Base-by-base conservation (phyloP, 23 tunicate species). In the Corella eumyota region DNA sequence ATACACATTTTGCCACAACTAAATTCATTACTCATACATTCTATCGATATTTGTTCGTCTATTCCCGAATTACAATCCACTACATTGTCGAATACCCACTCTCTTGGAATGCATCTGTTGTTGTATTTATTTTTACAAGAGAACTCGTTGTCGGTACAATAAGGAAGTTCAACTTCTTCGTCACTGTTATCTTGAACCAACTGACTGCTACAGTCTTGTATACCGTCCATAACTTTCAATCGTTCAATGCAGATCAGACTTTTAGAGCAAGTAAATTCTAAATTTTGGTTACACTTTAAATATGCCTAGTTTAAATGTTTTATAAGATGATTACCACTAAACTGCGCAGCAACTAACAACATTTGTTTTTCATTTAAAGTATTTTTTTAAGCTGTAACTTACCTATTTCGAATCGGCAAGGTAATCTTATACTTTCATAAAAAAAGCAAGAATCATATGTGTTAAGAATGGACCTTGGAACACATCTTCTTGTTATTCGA, bases 31-130 rank as follows among this genome's bases (percentile, higher is more conserved):
- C 15, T 30, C 24, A 44, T 32, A n/a, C n/a, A n/a, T 1, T 2
- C 25, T 17, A 60, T 5, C 1, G 44, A 32, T 33, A 2, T 19
- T n/a, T 29, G 2, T 32, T 60, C 45, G 45, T 60, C 65, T 23
- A 27, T 19, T 6, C 65, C 45, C 29, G 32, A 22, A 5, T 33
- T 6, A 13, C 65, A 60, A 34, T 60, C 65, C 15, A 3, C 28
- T 4, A 32, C 28, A 2, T 32, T 32, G 23, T 30, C 65, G 13
- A 32, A 22, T 13, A 60, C 45, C 65, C 65, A 60, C 15, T 60
- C 65, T 25, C 65, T 44, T 23, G 65, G 65, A 9, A 60, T 31
- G 65, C 65, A 60, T 17, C 65, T n/a, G 29, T 28, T 25, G 3
- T 34, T 54, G 30, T 23, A n/a, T 26, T 54, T 54, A 13, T 5